Conservation (phyloP, 2,113 vertebrate genomes). For the Ivindomyrus marchei region DNA sequence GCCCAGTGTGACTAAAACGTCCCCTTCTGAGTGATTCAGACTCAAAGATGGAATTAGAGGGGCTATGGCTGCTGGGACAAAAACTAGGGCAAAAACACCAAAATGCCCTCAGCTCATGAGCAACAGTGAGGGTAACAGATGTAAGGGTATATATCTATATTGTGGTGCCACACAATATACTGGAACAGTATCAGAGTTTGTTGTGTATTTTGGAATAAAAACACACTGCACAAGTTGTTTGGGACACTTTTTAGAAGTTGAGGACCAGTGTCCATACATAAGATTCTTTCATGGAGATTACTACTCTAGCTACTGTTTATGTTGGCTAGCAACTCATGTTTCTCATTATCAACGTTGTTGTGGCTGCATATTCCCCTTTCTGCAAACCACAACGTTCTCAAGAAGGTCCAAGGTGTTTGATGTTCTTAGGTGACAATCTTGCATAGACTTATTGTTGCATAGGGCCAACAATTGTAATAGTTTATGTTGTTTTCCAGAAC, state of each 20-base stretch:
- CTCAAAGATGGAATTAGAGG: neutral
- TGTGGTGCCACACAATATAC: neutral
- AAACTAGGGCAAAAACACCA: neutral
- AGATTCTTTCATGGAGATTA: neutral
- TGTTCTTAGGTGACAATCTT: neutral
- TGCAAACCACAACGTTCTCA: neutral
- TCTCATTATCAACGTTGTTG: neutral
- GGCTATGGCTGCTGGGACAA: neutral
- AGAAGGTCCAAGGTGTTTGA: neutral
- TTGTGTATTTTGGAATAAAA: neutral
- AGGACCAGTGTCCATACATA: neutral
- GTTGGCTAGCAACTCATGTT: neutral
- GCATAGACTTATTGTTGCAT: neutral
- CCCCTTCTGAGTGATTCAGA: neutral
- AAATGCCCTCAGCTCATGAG: neutral
- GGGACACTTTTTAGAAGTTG: neutral
- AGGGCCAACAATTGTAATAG: neutral
- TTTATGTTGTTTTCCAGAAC: neutral
- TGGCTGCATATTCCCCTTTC: neutral
- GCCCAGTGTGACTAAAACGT: neutral
- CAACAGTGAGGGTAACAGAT: neutral
- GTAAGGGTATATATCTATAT: neutral
- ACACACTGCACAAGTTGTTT: neutral
- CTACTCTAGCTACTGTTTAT: neutral
- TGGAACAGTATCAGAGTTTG: neutral